Conservation (phyloP, 2,113 vertebrate genomes). For the Mesoclemmys tuberculata region DNA sequence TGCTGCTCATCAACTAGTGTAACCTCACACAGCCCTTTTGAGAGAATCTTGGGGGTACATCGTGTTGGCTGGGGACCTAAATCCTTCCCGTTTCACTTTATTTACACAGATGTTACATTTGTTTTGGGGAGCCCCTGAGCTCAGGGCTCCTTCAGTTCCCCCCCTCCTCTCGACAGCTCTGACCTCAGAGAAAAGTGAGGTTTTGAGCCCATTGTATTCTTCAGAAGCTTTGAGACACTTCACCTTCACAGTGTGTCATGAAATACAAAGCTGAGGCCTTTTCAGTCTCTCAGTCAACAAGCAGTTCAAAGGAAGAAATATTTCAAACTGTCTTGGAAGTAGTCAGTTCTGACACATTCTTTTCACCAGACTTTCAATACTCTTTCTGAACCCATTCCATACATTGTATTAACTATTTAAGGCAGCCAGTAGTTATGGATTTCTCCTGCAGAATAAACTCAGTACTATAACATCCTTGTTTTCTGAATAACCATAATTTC, state of each 20-base stretch:
- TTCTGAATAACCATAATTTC: neutral
- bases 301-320: conserved; percentile 52
- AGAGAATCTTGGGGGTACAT: neutral
- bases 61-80: neutral
- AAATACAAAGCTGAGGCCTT: conserved; percentile 21
- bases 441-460: neutral
- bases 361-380: neutral
- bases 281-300: conserved; percentile 7
- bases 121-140: neutral
- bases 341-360: neutral
- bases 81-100: neutral
- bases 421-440: neutral
- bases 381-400: neutral
- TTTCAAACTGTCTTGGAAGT: conserved; percentile 32
- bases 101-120: neutral
- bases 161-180: neutral
- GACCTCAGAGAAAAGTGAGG: neutral
- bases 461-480: neutral
- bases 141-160: neutral
- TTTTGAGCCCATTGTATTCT: conserved; percentile 6
- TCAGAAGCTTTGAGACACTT: conserved; percentile 10
- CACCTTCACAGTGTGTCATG: conserved; percentile 7
- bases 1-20: neutral
- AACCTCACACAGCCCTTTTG: neutral
- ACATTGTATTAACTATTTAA: conserved; percentile 27